Base-by-base conservation (phyloP, 2,113 vertebrate species). In the Coryphaenoides rupestris region DNA sequence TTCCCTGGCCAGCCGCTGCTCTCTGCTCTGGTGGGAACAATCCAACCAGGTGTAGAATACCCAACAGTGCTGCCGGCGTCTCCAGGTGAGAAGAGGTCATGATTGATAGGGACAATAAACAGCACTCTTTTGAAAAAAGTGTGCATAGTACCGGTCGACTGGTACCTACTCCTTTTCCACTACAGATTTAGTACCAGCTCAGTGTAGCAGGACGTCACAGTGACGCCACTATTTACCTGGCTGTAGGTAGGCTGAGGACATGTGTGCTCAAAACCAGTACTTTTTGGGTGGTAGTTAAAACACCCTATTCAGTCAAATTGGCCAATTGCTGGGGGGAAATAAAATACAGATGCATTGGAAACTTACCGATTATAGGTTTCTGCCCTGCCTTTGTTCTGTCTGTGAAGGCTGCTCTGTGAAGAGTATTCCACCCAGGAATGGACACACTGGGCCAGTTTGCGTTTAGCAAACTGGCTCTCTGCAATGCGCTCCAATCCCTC, bases 21-120 rank as follows among this genome's bases (percentile, higher is more conserved):
- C 92, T 69, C 66, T 92, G 60, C 85, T 89, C 65, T 80, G 76
- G 52, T 71, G 68, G 0, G 60, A 59, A 24, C 70, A 86, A 73
- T 77, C 78, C 85, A 79, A 72, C 96, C 96, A 99, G 0, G 33
- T 59, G 71, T 89, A 87, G 85, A 98, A 94, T 0, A 82, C 77
- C 23, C 65, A 85, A n/a, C 76, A 80, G 76, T 80, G 81, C 72
- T 73, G 74, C 50, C 79, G 85, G 65, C 64, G 79, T 63, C 90
- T 92, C 70, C 1, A 64, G 64, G 33, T 62, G 17, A 57, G 21
- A 1, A 4, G 47, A 63, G 26, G 54, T 55, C 3, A 49, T 4
- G n/a, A 2, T n/a, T 4, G 24, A 17, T 15, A 24, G 22, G 3
- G 12, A n/a, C 9, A 2, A 28, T 12, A 15, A 26, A 24, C 22